phyloP scores from a whole-genome alignment of 2,113 vertebrate species.

The Dasypus novemcinctus region DNA sequence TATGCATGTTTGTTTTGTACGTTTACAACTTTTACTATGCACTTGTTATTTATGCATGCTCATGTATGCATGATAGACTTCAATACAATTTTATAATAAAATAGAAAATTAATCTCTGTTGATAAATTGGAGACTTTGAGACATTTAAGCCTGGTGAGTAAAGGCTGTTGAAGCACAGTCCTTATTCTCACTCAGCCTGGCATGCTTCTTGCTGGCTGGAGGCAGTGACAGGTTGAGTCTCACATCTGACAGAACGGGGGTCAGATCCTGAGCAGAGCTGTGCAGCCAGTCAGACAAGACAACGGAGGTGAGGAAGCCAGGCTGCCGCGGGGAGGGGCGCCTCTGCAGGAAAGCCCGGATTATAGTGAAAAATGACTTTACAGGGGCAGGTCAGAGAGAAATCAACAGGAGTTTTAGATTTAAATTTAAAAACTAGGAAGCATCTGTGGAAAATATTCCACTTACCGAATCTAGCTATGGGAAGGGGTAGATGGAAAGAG shows the following conservation, averaged over 20 bases:
- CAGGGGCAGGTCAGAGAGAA: constrained; percentile 33
- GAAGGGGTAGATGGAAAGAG: not conserved
- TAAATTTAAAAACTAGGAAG: not conserved
- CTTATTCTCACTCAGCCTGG: not conserved
- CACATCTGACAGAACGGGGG: constrained; percentile 69
- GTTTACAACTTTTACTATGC: no score
- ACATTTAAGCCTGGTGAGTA: not conserved
- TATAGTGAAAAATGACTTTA: constrained; percentile 20
- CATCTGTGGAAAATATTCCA: not conserved
- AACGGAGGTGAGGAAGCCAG: constrained; percentile 47
- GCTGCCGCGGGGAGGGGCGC: not conserved
- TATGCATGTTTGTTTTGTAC: no score
- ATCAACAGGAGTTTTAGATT: not conserved
- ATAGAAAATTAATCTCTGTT: constrained; percentile 59
- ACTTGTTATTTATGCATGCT: no score
- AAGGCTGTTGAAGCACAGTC: not conserved
- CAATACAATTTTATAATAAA: no score
- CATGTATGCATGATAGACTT: no score
- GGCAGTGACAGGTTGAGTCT: constrained; percentile 64
- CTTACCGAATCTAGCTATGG: not conserved
- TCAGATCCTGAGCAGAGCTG: constrained; percentile 63
- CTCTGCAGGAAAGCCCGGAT: not conserved
- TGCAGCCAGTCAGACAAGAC: constrained; percentile 52
- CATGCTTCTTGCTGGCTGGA: constrained; percentile 74
- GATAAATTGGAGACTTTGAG: constrained; percentile 66